Evolutionary conservation across 2,113 vertebrate species (phyloP), one percentile per base, ranked within the genome.

Genomic region (Archocentrus centrarchus): DNA sequence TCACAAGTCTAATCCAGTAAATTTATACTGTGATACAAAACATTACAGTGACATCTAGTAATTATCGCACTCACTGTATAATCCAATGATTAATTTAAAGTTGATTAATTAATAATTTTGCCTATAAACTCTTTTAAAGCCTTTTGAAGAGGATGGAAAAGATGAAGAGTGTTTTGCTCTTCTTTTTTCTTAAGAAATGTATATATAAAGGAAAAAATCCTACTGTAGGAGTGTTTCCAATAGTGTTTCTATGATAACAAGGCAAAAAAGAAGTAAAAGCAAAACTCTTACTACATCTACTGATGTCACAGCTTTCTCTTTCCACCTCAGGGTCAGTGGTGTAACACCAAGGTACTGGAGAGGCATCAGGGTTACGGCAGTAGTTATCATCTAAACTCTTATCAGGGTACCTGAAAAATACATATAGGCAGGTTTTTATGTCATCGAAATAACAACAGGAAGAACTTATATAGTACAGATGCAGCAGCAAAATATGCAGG

Each of bases 351-450:
- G 98, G 98, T 57, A 96, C 93, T 3, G 97, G 97, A 0, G 98
- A 99, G 59, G 97, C 96, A 15, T 99, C 98, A 0, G 98, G 98
- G 79, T 99, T 99, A 68, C 98, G 97, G 85, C 98, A 99, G 87
- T 99, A 99, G 95, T 99, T 99, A 92, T 99, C 97, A 3, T 98
- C 97, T 78, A 99, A 91, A 57, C 96, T 96, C 92, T 97, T 98
- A 88, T 99, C 98, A 0, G 97, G 97, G 86, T 99, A 99, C 91
- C 98, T 99, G 86, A 22, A n/a, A 75, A 17, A 85, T 11, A 83
- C 27, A 78, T 3, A 58, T 1, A 5, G 14, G 14, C 44, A 32
- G 2, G 1, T 6, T 55, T 75, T 50, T 57, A 50, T 18, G 17
- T 3, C 11, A 11, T 66, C 3, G 15, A 13, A 20, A 18, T 59